Evolutionary conservation across 1,140 invertebrate species (phyloP), one percentile per base, ranked within the genome.

Genomic region (Tyrophagus putrescentiae): DNA sequence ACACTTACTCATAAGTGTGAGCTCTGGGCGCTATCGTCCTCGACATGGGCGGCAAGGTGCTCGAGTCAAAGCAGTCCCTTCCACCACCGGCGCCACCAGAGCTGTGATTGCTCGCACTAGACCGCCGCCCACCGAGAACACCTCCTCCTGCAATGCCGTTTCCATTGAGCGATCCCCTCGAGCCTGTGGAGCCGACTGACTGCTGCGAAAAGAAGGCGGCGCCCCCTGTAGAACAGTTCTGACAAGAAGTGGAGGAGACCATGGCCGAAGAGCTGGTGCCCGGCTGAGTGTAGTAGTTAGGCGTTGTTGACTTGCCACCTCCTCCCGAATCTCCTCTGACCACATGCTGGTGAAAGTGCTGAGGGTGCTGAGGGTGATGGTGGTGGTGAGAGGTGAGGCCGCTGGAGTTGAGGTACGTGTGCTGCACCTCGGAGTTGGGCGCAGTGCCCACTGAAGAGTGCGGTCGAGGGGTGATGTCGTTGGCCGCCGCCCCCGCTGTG

Each of bases 351-450:
- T n/a, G n/a, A n/a, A n/a, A n/a, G n/a, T n/a, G n/a, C n/a, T n/a
- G n/a, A n/a, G n/a, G n/a, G n/a, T n/a, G n/a, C n/a, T n/a, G n/a
- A n/a, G 31, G n/a, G 25, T 4, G 52, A 54, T 27, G 39, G n/a
- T 29, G 52, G 52, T 34, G 32, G 32, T 31, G 52, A 27, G 13
- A 13, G 32, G 25, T 54, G 39, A 31, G 45, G 31, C 18, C 18
- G 21, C n/a, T 13, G 9, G 52, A 54, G 27, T 54, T 54, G 28
- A 54, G 52, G 25, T 54, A 54, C n/a, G 52, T 54, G 39, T 54
- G 52, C 13, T 9, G n/a, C 48, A 27, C 48, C 48, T 52, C n/a
- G n/a, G n/a, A n/a, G 52, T 31, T 27, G n/a, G 13, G 21, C 25
- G 13, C 3, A 11, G 21, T 23, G 13, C 13, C 21, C 45, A 48